Conservation (phyloP, 1,140 invertebrate genomes). For the Sycophaga agraensis region DNA sequence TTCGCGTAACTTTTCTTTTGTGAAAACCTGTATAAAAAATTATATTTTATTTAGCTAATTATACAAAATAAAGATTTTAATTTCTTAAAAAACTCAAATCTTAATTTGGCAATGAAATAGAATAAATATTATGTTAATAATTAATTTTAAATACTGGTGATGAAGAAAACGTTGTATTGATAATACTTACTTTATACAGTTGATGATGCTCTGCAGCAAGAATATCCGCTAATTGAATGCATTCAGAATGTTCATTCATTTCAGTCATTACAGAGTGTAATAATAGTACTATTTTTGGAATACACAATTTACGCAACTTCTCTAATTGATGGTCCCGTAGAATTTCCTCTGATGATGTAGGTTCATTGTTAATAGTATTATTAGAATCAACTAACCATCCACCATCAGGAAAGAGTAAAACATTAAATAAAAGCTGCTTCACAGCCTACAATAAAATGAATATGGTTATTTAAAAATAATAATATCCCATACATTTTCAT, state of each 20-base stretch:
- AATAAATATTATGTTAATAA: neutral
- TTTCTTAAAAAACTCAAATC: too few species aligned
- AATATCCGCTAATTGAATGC: conserved; percentile 77
- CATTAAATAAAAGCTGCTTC: conserved; percentile 81
- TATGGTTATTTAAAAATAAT: neutral
- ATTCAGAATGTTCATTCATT: conserved; percentile 75
- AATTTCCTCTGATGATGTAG: conserved; percentile 51
- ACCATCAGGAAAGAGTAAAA: conserved; percentile 83
- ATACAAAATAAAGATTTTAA: too few species aligned
- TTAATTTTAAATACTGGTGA: neutral
- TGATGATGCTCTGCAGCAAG: conserved; percentile 76
- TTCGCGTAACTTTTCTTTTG: conserved; percentile 73
- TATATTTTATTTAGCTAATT: too few species aligned
- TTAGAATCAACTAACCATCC: conserved; percentile 84
- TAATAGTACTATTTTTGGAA: conserved; percentile 81
- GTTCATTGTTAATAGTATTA: conserved; percentile 50
- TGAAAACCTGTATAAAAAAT: conserved; percentile 33
- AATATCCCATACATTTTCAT: neutral
- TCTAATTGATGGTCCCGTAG: conserved; percentile 69
- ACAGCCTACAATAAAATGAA: conserved; percentile 60
- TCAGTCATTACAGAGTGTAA: conserved; percentile 77
- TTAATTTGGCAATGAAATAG: too few species aligned
- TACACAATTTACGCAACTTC: conserved; percentile 74
- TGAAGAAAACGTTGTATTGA: neutral
- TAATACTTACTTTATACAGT: conserved; percentile 67